Evolutionary conservation across 2,888 invertebrate genomes (phyloP).

Genomic region (Yponomeuta evonymella): DNA sequence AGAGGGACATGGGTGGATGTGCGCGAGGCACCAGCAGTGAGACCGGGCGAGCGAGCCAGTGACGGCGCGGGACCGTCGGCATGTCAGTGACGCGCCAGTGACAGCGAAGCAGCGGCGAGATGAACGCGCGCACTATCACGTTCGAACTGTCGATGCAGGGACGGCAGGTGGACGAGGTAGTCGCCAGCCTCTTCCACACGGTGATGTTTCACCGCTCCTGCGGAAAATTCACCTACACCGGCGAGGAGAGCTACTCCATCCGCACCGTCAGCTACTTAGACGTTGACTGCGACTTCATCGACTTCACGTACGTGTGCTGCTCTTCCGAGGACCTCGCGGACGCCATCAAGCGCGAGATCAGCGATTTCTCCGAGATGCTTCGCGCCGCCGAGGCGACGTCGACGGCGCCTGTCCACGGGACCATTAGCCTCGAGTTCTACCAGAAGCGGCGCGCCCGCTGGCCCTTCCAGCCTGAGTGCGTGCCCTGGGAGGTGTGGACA

Average conservation of each 20-base stretch:
- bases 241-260: constrained; percentile 95
- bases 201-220: constrained; percentile 92
- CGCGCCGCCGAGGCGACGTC: constrained; percentile 80
- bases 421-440: constrained; percentile 96
- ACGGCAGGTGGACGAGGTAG: constrained; percentile 93
- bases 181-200: constrained; percentile 93
- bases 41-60: not conserved
- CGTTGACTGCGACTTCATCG: constrained; percentile 98
- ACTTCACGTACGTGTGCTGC: constrained; percentile 97
- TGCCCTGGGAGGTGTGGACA: constrained; percentile 99
- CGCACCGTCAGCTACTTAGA: constrained; percentile 97
- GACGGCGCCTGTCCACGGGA: constrained; percentile 80
- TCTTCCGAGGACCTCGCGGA: constrained; percentile 86
- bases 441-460: constrained; percentile 93
- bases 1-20: constrained; percentile 15
- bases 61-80: not conserved
- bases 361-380: constrained; percentile 85
- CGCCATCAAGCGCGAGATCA: constrained; percentile 84
- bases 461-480: constrained; percentile 93
- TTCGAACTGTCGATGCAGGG: constrained; percentile 92
- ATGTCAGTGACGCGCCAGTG: constrained; percentile 44
- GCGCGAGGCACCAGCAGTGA: constrained; percentile 26
- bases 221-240: constrained; percentile 95
- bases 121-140: constrained; percentile 88
- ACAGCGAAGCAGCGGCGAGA: constrained; percentile 54